These are phyloP conservation scores for Meliscaeva auricollis DNA, from an alignment of 2,888 invertebrate species.

Conservation along the genomic window DNA sequence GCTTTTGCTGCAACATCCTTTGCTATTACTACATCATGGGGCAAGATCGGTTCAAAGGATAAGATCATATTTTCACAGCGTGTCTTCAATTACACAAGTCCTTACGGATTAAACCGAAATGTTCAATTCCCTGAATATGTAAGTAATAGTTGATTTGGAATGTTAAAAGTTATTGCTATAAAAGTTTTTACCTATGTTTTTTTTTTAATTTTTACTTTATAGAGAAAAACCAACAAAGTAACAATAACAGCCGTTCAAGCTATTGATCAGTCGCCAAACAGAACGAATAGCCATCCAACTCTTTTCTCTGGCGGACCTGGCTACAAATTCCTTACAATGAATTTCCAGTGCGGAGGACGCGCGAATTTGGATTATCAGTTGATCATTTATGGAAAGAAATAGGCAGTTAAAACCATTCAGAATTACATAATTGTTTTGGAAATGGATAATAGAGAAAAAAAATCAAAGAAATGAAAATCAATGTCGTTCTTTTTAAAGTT, in stretches of 20 bases:
- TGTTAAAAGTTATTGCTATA: no score
- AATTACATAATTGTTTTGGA: no score
- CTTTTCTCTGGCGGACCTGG: neutral
- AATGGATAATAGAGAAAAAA: no score
- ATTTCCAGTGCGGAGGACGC: neutral
- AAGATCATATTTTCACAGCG: neutral
- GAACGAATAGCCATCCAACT: constrained; percentile 3
- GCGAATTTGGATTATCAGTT: neutral
- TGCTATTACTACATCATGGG: neutral
- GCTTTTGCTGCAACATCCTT: constrained; percentile 14
- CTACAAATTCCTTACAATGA: neutral
- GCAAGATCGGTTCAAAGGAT: neutral
- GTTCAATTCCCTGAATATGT: constrained; percentile 24
- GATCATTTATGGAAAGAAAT: constrained; percentile 6
- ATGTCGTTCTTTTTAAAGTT: no score
- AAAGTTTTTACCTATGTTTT: neutral
- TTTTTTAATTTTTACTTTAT: neutral
- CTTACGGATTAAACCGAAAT: neutral
- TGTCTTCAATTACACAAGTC: neutral
- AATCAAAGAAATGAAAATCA: no score
- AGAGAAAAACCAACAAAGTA: neutral
- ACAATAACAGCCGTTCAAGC: constrained; percentile 2
- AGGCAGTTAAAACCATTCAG: neutral
- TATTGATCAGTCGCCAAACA: constrained; percentile 5
- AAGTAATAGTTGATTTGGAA: neutral